Evolutionary conservation across 2,888 invertebrate genomes (phyloP).

Genomic region (Mayetiola destructor): DNA sequence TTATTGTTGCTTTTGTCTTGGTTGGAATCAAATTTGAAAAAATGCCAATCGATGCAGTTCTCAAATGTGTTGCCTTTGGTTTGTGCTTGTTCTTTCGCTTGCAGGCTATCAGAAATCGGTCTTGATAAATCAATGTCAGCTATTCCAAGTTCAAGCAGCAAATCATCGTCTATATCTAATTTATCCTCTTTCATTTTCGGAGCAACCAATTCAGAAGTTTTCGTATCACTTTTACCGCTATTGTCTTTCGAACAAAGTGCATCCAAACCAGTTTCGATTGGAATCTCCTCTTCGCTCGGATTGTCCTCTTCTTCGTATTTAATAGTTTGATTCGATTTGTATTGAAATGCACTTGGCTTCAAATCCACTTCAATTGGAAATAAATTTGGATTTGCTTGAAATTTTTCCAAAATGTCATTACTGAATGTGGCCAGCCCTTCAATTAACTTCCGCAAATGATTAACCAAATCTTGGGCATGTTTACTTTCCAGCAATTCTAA

Average conservation of each 20-base stretch:
- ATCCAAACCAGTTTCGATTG: neutral
- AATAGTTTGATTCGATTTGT: constrained; percentile 41
- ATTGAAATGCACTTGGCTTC: constrained; percentile 82
- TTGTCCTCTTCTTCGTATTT: constrained; percentile 13
- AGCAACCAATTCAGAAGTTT: neutral
- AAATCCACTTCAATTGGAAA: constrained; percentile 96
- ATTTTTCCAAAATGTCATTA: constrained; percentile 55
- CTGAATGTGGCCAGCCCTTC: constrained; percentile 61
- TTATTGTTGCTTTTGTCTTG: no score
- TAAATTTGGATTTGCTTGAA: constrained; percentile 57
- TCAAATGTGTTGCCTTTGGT: no score
- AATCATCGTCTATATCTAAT: constrained; percentile 21
- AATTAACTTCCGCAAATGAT: constrained; percentile 68
- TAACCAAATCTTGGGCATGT: constrained; percentile 90
- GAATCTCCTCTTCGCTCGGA: constrained; percentile 2
- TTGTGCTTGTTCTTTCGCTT: no score
- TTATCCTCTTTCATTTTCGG: constrained; percentile 1
- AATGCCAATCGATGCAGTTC: no score
- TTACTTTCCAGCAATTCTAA: constrained; percentile 95
- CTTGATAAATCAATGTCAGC: constrained; percentile 36
- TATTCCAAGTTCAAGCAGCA: constrained; percentile 43
- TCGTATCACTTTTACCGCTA: neutral
- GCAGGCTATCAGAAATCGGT: neutral
- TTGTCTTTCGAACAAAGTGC: neutral
- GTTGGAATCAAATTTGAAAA: no score